phyloP scores from a whole-genome alignment of 2,797 vertebrate species.

The Mormyrops attenuatus region DNA sequence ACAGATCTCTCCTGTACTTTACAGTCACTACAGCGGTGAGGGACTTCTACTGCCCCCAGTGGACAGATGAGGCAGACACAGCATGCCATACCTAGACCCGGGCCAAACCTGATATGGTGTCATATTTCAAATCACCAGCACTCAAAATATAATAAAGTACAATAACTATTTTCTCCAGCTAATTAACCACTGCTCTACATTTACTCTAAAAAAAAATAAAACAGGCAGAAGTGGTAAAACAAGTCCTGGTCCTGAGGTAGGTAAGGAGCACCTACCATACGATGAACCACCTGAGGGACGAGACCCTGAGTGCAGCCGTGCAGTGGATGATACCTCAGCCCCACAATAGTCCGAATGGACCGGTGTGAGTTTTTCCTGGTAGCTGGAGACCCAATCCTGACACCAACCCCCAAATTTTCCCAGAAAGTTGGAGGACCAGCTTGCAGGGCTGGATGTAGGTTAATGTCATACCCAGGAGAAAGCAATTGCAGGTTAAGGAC shows the following conservation, averaged over 20 bases:
- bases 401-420: too few relatives aligned
- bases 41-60: neutral
- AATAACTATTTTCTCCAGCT: neutral
- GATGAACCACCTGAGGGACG: neutral
- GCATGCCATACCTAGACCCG: neutral
- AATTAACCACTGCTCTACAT: neutral
- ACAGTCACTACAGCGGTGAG: neutral
- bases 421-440: too few relatives aligned
- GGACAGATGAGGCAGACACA: neutral
- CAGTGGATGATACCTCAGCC: neutral
- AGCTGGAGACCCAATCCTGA: neutral
- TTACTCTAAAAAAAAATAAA: neutral
- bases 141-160: neutral
- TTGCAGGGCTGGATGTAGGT: neutral
- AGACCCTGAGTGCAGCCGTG: neutral
- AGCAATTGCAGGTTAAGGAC: neutral
- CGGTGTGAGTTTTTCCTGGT: neutral
- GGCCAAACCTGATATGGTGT: neutral
- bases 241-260: neutral
- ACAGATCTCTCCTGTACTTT: neutral
- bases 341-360: neutral
- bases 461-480: neutral
- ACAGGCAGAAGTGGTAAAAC: neutral
- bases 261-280: neutral
- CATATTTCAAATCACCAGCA: neutral